Evolutionary conservation across 2,888 invertebrate species (phyloP), one percentile per base, ranked within the genome.

Genomic region (Eristalinus sepulchralis): DNA sequence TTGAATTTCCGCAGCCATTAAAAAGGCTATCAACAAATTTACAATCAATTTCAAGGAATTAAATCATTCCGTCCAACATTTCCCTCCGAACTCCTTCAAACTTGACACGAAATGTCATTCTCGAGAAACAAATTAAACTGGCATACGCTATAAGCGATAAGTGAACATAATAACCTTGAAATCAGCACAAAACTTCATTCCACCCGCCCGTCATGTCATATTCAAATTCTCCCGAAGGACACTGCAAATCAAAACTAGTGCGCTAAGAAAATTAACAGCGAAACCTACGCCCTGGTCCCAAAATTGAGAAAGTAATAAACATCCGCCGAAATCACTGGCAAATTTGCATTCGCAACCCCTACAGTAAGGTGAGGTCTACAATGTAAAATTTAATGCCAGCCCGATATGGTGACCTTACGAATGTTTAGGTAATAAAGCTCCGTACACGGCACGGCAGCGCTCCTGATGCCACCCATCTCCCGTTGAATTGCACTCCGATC

Each of bases 401-500:
- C 80, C 59, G 36, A 71, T 53, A 75, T 66, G 64, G 39, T 76
- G 76, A 81, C 84, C 76, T 84, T 76, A 67, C 17, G 39, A 57
- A 71, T 27, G 31, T 34, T 71, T 80, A 81, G 75, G 47, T 68
- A 63, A 73, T 73, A 84, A 76, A 76, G 67, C 27, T 53, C 39
- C 34, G 13, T 20, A n/a, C 17, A 33, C 17, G 36, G 33, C 53
- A 78, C 17, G 17, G 17, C 47, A 8, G 17, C 47, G n/a, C n/a
- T 47, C n/a, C 47, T 47, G 17, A 47, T 8, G 8, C 47, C 8
- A n/a, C 24, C 24, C 27, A 27, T 27, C 5, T 57, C 57, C 24
- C 57, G 1, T 11, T 57, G 57, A 47, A 72, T 39, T 82, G 64
- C 68, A 77, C 36, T 70, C 64, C 13, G 20, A 63, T 53, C 31